Conservation (phyloP, 2,888 invertebrate genomes). For the Cephus rjabovi region DNA sequence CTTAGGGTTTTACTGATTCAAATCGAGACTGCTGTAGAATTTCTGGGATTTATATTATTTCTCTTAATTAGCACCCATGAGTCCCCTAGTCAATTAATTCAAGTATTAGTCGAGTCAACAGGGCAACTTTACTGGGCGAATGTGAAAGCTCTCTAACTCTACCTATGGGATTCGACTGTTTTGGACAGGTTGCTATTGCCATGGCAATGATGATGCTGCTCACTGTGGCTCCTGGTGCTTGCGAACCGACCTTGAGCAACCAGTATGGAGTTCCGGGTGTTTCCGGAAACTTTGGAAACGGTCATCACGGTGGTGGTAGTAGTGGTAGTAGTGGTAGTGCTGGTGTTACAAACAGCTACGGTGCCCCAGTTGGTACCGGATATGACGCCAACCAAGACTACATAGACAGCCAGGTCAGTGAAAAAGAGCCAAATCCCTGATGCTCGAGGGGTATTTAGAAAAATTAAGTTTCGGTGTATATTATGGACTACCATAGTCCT, state of each 20-base stretch:
- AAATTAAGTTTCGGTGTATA: too few species aligned
- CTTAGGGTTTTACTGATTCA: too few species aligned
- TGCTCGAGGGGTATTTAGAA: too few species aligned
- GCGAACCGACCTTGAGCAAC: slow-evolving; percentile 54
- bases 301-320: slow-evolving; percentile 34
- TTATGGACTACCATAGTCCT: too few species aligned
- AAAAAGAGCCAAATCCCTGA: too few species aligned
- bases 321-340: slow-evolving; percentile 22
- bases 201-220: slow-evolving; percentile 42
- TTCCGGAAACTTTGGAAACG: slow-evolving; percentile 49
- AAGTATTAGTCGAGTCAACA: too few species aligned
- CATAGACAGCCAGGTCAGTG: slow-evolving; percentile 55
- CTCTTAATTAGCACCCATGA: background rate
- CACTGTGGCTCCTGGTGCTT: slow-evolving; percentile 33
- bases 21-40: too few species aligned
- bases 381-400: slow-evolving; percentile 53
- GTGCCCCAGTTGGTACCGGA: slow-evolving; percentile 45
- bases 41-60: too few species aligned
- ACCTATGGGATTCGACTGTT: slow-evolving; percentile 7
- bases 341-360: slow-evolving; percentile 53
- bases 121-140: too few species aligned
- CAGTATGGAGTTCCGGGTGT: slow-evolving; percentile 60
- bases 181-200: slow-evolving; percentile 39
- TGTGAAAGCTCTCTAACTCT: too few species aligned
- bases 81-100: background rate